Conservation (phyloP, 2,888 invertebrate genomes). For the Geotrupes spiniger region DNA sequence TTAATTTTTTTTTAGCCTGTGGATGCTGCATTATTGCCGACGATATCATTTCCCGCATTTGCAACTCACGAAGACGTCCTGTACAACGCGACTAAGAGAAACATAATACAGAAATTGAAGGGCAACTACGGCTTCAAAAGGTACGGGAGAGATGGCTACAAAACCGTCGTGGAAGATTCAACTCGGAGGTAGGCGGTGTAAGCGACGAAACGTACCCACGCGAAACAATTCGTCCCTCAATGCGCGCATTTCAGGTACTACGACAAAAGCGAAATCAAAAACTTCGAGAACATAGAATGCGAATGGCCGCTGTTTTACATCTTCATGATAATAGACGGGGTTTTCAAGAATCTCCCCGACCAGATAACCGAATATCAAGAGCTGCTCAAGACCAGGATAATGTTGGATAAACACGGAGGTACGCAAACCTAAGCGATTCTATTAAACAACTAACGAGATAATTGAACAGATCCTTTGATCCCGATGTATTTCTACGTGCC, state of each 20-base stretch:
- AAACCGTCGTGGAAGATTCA: conserved; percentile 82
- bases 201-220: no score
- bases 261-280: conserved; percentile 86
- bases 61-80: conserved; percentile 93
- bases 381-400: conserved; percentile 76
- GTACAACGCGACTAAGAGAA: conserved; percentile 83
- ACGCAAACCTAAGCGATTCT: no score
- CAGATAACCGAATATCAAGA: conserved; percentile 92
- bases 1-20: conserved; percentile 65
- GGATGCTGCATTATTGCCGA: conserved; percentile 87
- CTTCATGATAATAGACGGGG: conserved; percentile 94
- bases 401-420: conserved; percentile 80
- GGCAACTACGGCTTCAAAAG: conserved; percentile 92
- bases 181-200: conserved; percentile 52
- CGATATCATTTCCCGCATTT: conserved; percentile 97
- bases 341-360: conserved; percentile 80
- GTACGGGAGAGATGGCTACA: conserved; percentile 92
- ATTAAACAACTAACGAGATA: conserved; percentile 24
- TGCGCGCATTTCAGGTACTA: conserved; percentile 63
- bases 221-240: no score
- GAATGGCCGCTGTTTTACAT: conserved; percentile 98
- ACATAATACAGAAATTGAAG: conserved; percentile 75
- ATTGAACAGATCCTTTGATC: conserved; percentile 71
- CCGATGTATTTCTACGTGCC: conserved; percentile 93
- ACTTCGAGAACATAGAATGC: conserved; percentile 94